Percentiles rank a stretch among this genome's conserved stretches.
Evolutionary conservation across 1,140 invertebrate species (phyloP).

Genomic region (Papilio dardanus): DNA sequence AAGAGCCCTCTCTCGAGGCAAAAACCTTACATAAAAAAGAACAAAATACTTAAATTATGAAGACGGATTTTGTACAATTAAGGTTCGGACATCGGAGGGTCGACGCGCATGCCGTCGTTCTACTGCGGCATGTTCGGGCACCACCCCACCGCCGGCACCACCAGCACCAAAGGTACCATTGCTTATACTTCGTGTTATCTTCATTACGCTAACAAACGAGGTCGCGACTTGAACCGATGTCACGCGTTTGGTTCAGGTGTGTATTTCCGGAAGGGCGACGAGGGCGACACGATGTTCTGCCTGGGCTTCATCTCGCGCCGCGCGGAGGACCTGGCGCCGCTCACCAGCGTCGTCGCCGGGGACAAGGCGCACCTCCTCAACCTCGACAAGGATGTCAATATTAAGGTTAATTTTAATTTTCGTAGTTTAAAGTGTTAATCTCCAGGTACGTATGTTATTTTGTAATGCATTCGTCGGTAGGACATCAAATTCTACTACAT

Average conservation of each 20-base stretch:
- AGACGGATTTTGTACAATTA: slow-evolving; percentile 20
- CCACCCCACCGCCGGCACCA: slow-evolving; percentile 89
- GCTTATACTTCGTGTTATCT: background rate
- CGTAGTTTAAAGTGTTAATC: background rate
- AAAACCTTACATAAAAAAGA: too few relatives aligned
- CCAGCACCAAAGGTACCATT: slow-evolving; percentile 73
- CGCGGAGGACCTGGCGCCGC: slow-evolving; percentile 63
- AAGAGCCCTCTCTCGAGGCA: too few relatives aligned
- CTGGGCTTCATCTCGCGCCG: slow-evolving; percentile 72
- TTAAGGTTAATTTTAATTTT: slow-evolving; percentile 52
- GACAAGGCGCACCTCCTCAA: slow-evolving; percentile 58
- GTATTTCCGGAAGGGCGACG: slow-evolving; percentile 54
- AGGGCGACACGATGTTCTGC: slow-evolving; percentile 62
- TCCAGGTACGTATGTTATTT: background rate
- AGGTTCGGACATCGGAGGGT: slow-evolving; percentile 97
- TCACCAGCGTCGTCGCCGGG: slow-evolving; percentile 62
- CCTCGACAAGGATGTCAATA: slow-evolving; percentile 57
- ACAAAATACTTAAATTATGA: too few relatives aligned
- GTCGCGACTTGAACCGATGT: background rate
- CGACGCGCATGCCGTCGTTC: slow-evolving; percentile 96
- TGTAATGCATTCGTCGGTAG: slow-evolving; percentile 47
- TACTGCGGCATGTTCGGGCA: slow-evolving; percentile 98
- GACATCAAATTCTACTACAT: slow-evolving; percentile 92
- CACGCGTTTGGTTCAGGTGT: slow-evolving; percentile 49
- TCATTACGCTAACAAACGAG: background rate